Base-by-base conservation (phyloP, 2,797 vertebrate species). In the Enteromius afrohamiltoni region DNA sequence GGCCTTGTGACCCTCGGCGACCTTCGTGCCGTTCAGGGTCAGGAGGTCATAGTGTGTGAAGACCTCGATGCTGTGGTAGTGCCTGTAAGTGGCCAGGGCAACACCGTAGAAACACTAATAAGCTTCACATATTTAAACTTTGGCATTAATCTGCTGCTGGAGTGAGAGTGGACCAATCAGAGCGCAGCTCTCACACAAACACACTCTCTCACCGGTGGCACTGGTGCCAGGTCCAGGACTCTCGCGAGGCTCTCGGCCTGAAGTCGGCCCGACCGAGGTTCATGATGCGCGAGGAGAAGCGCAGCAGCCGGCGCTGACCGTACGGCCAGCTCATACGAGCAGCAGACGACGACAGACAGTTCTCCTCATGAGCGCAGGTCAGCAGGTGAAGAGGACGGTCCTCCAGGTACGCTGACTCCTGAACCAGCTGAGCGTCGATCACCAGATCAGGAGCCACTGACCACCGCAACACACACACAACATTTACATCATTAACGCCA, bases 31-130 rank as follows among this genome's bases (percentile, higher is more conserved):
- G 0, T 99, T 99, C 88, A 97, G 87, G 0, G 96, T 98, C 89
- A 99, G 92, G 67, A 99, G 95, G 88, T 99, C 98, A 0, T 99
- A 99, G 93, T 99, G 96, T 71, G 98, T 99, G 90, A 99, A 99
- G 85, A 99, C 96, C 89, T 99, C 98, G 0, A 99, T 98, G 90
- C 98, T 99, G 93, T 99, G 98, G 90, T 98, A 99, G 89, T 99
- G 98, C 87, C 98, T 99, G 90, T 3, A 51, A 91, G 65, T 31
- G 69, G 2, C 40, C 34, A 37, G 34, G 6, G 6, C 34, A 6
- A 37, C 31, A 34, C 31, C 34, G 5, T 5, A 37, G 5, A 0
- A 37, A 37, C 37, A 37, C 37, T 37, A 37, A 7, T 37, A 37
- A 7, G 3, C 8, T 37, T 7, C 37, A 37, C 37, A 37, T 37